Conservation (phyloP, 1,140 invertebrate species). For the Vanessa atalanta region DNA sequence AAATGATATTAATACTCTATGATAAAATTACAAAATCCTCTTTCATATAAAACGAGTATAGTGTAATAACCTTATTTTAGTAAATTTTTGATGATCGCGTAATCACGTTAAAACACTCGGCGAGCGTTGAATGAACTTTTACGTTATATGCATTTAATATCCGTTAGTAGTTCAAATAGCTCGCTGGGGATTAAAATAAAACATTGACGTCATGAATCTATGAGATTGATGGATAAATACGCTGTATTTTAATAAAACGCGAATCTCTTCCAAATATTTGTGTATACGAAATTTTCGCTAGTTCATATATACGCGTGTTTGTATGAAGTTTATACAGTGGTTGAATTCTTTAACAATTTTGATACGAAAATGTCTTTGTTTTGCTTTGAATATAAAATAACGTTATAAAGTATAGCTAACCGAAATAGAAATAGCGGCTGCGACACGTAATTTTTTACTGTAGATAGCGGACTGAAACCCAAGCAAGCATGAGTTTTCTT, state of each 20-base stretch:
- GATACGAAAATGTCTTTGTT: neutral
- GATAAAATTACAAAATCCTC: too few relatives aligned
- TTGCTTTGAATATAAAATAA: too few relatives aligned
- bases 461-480: too few relatives aligned
- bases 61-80: constrained; percentile 18
- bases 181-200: constrained; percentile 40
- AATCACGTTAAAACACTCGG: constrained; percentile 36
- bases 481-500: too few relatives aligned
- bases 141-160: constrained; percentile 39
- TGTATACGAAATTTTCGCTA: neutral
- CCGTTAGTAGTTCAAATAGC: constrained; percentile 43
- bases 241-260: constrained; percentile 24
- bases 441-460: too few relatives aligned
- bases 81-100: constrained; percentile 35
- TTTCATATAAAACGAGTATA: too few relatives aligned
- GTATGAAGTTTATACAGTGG: neutral
- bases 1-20: too few relatives aligned
- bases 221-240: constrained; percentile 32
- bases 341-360: neutral
- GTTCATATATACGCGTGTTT: too few relatives aligned
- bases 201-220: constrained; percentile 33
- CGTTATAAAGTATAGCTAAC: too few relatives aligned
- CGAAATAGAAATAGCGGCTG: too few relatives aligned
- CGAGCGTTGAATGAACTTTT: constrained; percentile 37
- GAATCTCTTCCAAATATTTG: constrained; percentile 25